These are phyloP conservation scores for Yponomeuta cagnagella DNA, from an alignment of 2,888 invertebrate species.

Conservation along the genomic window DNA sequence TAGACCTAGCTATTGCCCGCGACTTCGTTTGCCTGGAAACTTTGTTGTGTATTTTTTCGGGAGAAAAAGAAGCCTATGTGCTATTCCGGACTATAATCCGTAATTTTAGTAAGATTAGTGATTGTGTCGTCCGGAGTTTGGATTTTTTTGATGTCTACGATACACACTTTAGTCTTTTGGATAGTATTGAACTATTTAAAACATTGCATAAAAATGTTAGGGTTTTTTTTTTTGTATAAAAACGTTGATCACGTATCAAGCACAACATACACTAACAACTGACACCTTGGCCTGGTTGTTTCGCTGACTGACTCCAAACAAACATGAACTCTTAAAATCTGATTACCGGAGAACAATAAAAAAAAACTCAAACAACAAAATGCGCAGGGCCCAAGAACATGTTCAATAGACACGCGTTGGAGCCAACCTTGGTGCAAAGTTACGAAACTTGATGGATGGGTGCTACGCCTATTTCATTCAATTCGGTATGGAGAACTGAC, in stretches of 20 bases:
- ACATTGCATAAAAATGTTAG: not conserved
- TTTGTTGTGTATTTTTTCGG: too few species aligned
- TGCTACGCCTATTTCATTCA: conserved; percentile 22
- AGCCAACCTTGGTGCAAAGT: conserved; percentile 15
- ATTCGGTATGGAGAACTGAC: conserved; percentile 15
- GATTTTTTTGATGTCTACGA: not conserved
- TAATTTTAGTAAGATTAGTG: not conserved
- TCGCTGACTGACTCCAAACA: conserved; percentile 45
- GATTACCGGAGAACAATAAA: conserved; percentile 33
- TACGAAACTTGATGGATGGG: conserved; percentile 21
- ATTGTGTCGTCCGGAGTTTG: not conserved
- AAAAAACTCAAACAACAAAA: conserved; percentile 13
- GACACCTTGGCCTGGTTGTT: conserved; percentile 47
- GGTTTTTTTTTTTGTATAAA: not conserved
- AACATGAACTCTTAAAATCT: conserved; percentile 41
- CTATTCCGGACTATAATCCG: too few species aligned
- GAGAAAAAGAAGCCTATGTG: too few species aligned
- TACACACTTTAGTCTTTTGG: too few species aligned
- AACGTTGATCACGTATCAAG: conserved; percentile 6
- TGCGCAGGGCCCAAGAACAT: conserved; percentile 14
- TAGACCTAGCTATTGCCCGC: not conserved
- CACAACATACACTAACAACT: not conserved
- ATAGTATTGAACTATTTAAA: too few species aligned
- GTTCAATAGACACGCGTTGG: conserved; percentile 17
- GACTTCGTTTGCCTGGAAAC: too few species aligned